Percentiles rank a stretch among this genome's conserved stretches.
These are phyloP conservation scores for Turdus rufiventris DNA, from an alignment of 2,113 vertebrate genomes.

Conservation along the genomic window DNA sequence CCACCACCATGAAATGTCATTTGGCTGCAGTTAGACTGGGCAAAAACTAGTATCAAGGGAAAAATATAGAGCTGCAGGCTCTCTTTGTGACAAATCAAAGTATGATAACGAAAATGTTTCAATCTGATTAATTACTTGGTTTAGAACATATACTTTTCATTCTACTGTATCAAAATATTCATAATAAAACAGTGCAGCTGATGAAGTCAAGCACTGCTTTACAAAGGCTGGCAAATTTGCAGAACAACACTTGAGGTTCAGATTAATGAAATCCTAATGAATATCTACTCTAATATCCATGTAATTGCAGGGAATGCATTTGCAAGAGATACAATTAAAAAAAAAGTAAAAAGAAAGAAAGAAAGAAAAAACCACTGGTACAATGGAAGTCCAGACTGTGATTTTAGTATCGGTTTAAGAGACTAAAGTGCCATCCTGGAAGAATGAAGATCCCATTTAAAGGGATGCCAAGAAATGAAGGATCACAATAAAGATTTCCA, in stretches of 20 bases:
- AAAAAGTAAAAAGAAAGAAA: neutral
- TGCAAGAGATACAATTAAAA: neutral
- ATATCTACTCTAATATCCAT: constrained; percentile 50
- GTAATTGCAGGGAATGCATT: constrained; percentile 34
- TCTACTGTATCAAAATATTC: constrained; percentile 30
- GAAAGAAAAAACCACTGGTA: neutral
- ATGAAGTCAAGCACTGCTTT: constrained; percentile 46
- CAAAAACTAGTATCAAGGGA: neutral
- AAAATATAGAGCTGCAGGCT: neutral
- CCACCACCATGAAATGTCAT: constrained; percentile 23
- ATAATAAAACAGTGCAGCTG: constrained; percentile 12
- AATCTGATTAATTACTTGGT: constrained; percentile 33
- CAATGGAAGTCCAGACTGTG: neutral
- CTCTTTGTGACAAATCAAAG: neutral
- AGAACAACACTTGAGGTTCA: constrained; percentile 59
- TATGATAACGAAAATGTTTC: neutral
- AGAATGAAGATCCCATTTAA: neutral
- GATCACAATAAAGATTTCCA: neutral
- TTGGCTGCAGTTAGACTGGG: neutral
- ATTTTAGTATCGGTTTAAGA: neutral
- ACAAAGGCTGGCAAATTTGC: constrained; percentile 49
- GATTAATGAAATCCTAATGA: constrained; percentile 59
- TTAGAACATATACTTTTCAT: constrained; percentile 6
- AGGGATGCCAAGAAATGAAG: neutral
- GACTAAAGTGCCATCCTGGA: neutral